phyloP scores from a whole-genome alignment of 2,888 invertebrate genomes.

The Agelastica alni region DNA sequence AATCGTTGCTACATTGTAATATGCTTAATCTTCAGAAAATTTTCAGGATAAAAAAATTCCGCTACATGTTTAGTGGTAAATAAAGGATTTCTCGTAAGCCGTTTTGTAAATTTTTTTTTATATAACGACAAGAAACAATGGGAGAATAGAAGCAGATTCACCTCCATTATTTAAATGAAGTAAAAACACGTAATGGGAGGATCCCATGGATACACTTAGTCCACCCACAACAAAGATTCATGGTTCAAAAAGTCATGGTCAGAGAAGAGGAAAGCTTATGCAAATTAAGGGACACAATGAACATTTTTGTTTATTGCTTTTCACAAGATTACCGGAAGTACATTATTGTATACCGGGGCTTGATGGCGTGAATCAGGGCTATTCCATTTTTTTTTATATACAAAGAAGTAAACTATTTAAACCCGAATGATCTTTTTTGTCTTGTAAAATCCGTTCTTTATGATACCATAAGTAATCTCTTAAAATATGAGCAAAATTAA shows the following conservation, averaged over 20 bases:
- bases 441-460: no score
- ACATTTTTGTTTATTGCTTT: conserved; percentile 14
- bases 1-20: no score
- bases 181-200: conserved; percentile 35
- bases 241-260: conserved; percentile 26
- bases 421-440: no score
- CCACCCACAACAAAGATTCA: conserved; percentile 28
- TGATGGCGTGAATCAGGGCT: no score
- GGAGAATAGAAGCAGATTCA: conserved; percentile 17
- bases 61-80: no score
- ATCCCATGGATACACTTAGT: conserved; percentile 25
- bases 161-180: conserved; percentile 35
- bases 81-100: no score
- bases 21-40: no score
- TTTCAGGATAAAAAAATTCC: no score
- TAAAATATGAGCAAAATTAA: no score
- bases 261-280: conserved; percentile 23
- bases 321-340: neutral
- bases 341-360: neutral
- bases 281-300: conserved; percentile 13
- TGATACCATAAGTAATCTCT: no score
- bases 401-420: no score
- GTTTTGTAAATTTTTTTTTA: conserved; percentile 26
- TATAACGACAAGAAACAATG: conserved; percentile 21
- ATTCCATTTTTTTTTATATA: no score